phyloP scores from a whole-genome alignment of 2,797 vertebrate genomes.

The Margarornis squamiger region DNA sequence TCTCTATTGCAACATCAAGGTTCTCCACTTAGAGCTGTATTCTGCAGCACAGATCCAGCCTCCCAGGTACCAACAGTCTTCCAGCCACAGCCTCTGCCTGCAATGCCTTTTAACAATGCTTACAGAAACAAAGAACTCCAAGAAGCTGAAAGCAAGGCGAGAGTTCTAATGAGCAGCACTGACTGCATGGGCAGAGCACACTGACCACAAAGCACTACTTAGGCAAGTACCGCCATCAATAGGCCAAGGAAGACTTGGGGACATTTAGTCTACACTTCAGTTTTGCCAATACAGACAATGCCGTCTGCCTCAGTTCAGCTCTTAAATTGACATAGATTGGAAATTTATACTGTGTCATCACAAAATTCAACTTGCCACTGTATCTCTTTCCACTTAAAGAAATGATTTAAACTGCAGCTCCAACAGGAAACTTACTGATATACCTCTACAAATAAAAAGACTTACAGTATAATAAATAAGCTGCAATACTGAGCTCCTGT shows the following conservation, averaged over 20 bases:
- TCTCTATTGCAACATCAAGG: background rate
- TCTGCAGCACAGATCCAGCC: background rate
- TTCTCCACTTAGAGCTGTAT: background rate
- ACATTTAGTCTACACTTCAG: background rate
- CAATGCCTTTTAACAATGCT: background rate
- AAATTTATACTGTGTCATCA: background rate
- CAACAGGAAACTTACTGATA: background rate
- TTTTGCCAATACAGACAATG: background rate
- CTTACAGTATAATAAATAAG: background rate
- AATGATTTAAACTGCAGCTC: background rate
- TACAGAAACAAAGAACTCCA: background rate
- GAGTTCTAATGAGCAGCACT: background rate
- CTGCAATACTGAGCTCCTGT: background rate
- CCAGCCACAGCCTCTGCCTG: background rate
- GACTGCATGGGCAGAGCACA: background rate
- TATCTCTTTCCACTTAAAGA: background rate
- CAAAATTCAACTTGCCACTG: background rate
- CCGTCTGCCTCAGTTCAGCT: background rate
- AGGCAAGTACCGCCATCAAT: slow-evolving; percentile 14
- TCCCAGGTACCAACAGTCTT: background rate
- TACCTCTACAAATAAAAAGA: background rate
- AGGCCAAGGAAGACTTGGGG: background rate
- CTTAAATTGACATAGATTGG: background rate
- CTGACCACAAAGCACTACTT: background rate
- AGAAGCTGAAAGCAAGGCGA: background rate